These are phyloP conservation scores for Sebastes cheni DNA, from an alignment of 2,797 vertebrate genomes.

Conservation along the genomic window DNA sequence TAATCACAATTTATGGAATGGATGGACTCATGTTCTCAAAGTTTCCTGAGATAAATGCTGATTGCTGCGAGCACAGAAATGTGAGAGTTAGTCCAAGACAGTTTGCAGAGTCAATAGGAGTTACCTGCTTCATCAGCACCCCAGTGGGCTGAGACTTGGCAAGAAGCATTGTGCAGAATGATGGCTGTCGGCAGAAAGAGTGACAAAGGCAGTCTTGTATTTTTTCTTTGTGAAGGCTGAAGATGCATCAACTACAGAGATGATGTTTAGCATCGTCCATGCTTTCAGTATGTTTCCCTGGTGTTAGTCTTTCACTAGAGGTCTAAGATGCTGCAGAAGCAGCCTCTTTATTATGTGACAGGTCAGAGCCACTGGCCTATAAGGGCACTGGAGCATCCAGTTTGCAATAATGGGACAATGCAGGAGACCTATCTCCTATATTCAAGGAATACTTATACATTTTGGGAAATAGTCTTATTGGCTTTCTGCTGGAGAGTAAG, in stretches of 20 bases:
- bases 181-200: conserved; percentile 1
- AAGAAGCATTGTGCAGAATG: neutral
- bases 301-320: neutral
- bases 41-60: conserved; percentile 4
- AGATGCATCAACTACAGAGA: neutral
- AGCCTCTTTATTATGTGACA: conserved; percentile 8
- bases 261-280: neutral
- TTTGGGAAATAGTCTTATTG: neutral
- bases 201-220: neutral
- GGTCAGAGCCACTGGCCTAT: neutral
- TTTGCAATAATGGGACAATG: neutral
- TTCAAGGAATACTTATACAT: neutral
- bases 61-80: neutral
- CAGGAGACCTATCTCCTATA: neutral
- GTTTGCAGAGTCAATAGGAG: neutral
- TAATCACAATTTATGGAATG: neutral
- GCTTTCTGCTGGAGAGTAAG: neutral
- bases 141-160: conserved; percentile 6
- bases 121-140: conserved; percentile 24
- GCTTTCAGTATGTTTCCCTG: neutral
- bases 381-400: conserved; percentile 4
- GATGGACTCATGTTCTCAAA: neutral
- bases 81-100: neutral
- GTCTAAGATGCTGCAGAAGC: neutral
- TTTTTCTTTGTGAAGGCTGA: neutral